Percentiles rank a stretch among this genome's conserved stretches.
phyloP scores from a whole-genome alignment of 1,140 invertebrate species.

The Alviniconcha marisindica region DNA sequence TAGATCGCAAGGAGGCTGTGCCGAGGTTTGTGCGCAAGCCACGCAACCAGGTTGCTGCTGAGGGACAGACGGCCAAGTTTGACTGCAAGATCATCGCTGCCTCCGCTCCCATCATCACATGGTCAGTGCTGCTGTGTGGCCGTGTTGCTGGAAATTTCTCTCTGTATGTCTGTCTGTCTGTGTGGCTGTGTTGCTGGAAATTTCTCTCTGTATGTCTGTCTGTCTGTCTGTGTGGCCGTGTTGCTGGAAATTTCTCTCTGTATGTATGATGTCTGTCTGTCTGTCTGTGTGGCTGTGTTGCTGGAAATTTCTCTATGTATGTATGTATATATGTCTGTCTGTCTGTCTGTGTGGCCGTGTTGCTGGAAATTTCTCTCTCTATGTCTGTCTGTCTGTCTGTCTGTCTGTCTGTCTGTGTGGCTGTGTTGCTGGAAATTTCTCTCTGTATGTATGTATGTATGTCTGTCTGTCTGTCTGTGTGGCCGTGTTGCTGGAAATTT shows the following conservation, averaged over 20 bases:
- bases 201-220: not conserved
- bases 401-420: no score
- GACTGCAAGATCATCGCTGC: constrained; percentile 97
- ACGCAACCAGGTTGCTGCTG: constrained; percentile 95
- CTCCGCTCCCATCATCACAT: constrained; percentile 95
- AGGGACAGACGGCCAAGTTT: constrained; percentile 98
- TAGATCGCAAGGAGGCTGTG: constrained; percentile 96
- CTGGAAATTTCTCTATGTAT: no score
- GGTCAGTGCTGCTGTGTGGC: constrained; percentile 78
- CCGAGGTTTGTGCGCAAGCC: constrained; percentile 98
- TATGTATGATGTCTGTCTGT: not conserved
- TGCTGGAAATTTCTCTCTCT: no score
- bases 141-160: not conserved
- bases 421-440: no score
- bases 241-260: not conserved
- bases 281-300: not conserved
- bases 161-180: not conserved
- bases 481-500: no score
- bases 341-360: no score
- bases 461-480: no score
- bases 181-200: not conserved
- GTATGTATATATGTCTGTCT: no score
- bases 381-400: no score
- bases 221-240: not conserved
- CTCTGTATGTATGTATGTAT: no score